These are phyloP conservation scores for Myripristis jacobus DNA, from an alignment of 2,797 vertebrate species.

Conservation along the genomic window DNA sequence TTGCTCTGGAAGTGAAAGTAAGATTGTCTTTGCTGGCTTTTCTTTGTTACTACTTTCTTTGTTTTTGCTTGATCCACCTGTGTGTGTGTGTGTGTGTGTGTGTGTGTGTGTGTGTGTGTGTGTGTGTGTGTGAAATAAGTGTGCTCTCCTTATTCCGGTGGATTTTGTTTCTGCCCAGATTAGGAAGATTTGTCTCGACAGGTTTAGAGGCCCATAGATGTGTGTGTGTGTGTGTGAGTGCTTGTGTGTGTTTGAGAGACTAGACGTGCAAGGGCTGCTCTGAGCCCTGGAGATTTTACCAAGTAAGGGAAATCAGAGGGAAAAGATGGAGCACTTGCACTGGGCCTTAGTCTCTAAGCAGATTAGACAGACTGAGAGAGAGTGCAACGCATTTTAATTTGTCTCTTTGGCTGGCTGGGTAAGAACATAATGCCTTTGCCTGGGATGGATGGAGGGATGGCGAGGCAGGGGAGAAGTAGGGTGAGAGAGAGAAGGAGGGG, in stretches of 20 bases:
- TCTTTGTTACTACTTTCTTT: slow-evolving; percentile 71
- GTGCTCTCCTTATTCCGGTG: slow-evolving; percentile 64
- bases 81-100: too few relatives aligned
- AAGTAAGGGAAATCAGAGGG: slow-evolving; percentile 80
- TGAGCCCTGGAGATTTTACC: slow-evolving; percentile 81
- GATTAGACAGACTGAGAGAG: slow-evolving; percentile 86
- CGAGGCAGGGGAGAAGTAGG: slow-evolving; percentile 52
- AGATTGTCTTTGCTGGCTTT: slow-evolving; percentile 64
- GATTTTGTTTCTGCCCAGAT: slow-evolving; percentile 77
- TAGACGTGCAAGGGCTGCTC: slow-evolving; percentile 48
- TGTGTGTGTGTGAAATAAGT: slow-evolving; percentile 42
- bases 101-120: too few relatives aligned
- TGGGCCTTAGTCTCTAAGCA: slow-evolving; percentile 87
- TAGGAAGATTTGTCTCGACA: slow-evolving; percentile 82
- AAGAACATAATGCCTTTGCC: slow-evolving; percentile 84
- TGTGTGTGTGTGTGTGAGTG: slow-evolving; percentile 59
- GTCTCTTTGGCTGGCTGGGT: slow-evolving; percentile 83
- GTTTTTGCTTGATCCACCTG: slow-evolving; percentile 72
- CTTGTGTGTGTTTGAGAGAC: slow-evolving; percentile 64
- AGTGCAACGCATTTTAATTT: slow-evolving; percentile 85
- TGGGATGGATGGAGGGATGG: slow-evolving; percentile 59
- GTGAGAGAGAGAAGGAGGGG: slow-evolving; percentile 51
- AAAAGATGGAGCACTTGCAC: slow-evolving; percentile 82
- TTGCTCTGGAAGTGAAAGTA: slow-evolving; percentile 76
- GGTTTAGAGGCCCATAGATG: slow-evolving; percentile 84